phyloP scores from a whole-genome alignment of 2,113 vertebrate genomes.

The Glaucomys volans region DNA sequence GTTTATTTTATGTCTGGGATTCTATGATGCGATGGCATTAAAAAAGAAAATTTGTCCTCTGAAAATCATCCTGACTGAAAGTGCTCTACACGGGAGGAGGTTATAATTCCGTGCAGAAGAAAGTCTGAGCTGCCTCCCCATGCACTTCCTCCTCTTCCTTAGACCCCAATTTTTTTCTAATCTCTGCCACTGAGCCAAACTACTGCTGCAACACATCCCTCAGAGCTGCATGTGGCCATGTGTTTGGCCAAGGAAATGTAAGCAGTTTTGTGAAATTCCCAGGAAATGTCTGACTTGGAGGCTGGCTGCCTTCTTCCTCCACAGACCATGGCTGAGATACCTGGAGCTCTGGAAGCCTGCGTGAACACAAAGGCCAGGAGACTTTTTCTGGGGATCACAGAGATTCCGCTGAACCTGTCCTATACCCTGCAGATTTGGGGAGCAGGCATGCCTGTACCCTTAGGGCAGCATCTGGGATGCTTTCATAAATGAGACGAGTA shows the following conservation, averaged over 20 bases:
- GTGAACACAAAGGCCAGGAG: not conserved
- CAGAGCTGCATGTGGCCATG: too few relatives aligned
- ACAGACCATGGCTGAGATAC: not conserved
- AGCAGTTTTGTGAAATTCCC: not conserved
- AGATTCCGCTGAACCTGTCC: not conserved
- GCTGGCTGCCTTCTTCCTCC: not conserved
- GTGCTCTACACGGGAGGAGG: not conserved
- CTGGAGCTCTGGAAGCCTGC: not conserved
- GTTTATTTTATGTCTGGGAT: constrained; percentile 18
- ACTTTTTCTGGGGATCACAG: not conserved
- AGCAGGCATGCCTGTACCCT: fast-evolving
- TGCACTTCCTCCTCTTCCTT: not conserved
- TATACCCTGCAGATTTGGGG: not conserved
- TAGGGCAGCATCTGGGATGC: not conserved
- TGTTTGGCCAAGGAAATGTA: not conserved
- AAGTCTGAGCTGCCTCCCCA: not conserved
- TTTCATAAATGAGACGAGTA: not conserved
- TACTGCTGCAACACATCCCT: not conserved
- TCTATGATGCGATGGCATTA: not conserved
- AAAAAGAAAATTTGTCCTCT: not conserved
- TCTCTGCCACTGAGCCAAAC: not conserved
- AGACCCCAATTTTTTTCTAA: not conserved
- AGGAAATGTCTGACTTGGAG: not conserved
- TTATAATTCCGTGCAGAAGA: not conserved
- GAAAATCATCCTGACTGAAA: not conserved